Conservation (phyloP, 2,113 vertebrate species). For the Pimephales promelas region DNA sequence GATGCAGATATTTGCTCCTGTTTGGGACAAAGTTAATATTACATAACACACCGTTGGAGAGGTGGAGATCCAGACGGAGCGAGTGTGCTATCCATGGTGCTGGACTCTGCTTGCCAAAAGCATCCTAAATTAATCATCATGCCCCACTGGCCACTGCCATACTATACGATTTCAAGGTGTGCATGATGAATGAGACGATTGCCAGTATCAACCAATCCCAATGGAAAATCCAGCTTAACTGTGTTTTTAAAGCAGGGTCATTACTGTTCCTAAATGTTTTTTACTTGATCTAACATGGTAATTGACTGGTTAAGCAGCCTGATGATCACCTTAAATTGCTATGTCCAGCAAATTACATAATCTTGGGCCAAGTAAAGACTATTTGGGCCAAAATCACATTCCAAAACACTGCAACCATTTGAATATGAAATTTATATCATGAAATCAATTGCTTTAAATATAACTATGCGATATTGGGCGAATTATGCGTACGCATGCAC, state of each 20-base stretch:
- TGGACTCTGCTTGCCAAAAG: slow-evolving; percentile 42
- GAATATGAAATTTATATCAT: not conserved
- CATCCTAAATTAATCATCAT: slow-evolving; percentile 55
- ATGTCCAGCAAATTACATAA: not conserved
- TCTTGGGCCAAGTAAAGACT: not conserved
- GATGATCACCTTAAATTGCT: not conserved
- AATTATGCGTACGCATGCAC: not conserved
- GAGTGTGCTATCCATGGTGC: slow-evolving; percentile 65
- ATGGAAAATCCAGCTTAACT: not conserved
- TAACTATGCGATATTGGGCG: not conserved
- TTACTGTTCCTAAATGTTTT: not conserved
- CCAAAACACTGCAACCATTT: slow-evolving; percentile 6
- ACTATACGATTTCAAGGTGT: slow-evolving; percentile 3
- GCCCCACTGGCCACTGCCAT: not conserved
- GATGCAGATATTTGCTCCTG: slow-evolving; percentile 1
- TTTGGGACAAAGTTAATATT: not conserved
- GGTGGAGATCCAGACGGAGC: not conserved
- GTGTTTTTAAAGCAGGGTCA: not conserved
- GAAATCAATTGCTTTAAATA: not conserved
- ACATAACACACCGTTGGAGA: not conserved
- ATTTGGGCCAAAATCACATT: slow-evolving; percentile 1
- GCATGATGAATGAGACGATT: slow-evolving; percentile 27
- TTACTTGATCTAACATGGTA: not conserved
- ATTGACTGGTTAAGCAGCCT: not conserved
- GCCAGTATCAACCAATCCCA: not conserved